Base-by-base conservation (phyloP, 2,888 invertebrate genomes). In the Pristionchus japonicus region DNA sequence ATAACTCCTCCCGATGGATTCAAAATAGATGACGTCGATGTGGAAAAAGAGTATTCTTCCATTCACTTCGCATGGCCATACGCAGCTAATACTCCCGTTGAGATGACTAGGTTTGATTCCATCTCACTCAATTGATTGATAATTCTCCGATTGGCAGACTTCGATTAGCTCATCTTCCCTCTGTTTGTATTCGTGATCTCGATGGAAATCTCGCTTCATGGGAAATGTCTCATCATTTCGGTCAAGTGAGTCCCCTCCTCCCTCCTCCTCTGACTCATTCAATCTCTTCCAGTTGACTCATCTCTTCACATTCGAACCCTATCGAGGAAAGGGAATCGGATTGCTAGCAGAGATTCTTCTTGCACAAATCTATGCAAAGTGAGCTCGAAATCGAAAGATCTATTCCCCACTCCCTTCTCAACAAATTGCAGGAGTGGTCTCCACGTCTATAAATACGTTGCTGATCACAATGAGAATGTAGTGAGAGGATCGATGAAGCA, bases 51-150 rank as follows among this genome's bases (percentile, higher is more conserved):
- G 49, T 47, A 47, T 49, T 31, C 47, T 27, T 17, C 20, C 20
- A 80, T 80, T 80, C 80, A 80, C 47, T 80, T 49, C 49, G 80
- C 80, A 47, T 80, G 80, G 80, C 47, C 80, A 17, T 80, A 80
- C 13, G 80, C 80, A 17, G 27, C 23, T 0, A 49, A 43, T 43
- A 31, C 27, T 1, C 47, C 47, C 3, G 80, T 27, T 13, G 47
- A 80, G 23, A 47, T 47, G 11, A 80, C 80, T 0, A 80, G 80
- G 80, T n/a, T n/a, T 80, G 57, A 57, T 17, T 80, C 13, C 1
- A 4, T n/a, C 27, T 27, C 27, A 80, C 9, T 80, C 49, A 47
- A 20, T 70, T 70, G 34, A 70, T 70, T 34, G 27, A n/a, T 9
- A 23, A 77, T 74, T 4, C n/a, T 1, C 3, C 13, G 17, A n/a